Evolutionary conservation across 1,140 invertebrate species (phyloP).

Genomic region (Nephotettix cincticeps): DNA sequence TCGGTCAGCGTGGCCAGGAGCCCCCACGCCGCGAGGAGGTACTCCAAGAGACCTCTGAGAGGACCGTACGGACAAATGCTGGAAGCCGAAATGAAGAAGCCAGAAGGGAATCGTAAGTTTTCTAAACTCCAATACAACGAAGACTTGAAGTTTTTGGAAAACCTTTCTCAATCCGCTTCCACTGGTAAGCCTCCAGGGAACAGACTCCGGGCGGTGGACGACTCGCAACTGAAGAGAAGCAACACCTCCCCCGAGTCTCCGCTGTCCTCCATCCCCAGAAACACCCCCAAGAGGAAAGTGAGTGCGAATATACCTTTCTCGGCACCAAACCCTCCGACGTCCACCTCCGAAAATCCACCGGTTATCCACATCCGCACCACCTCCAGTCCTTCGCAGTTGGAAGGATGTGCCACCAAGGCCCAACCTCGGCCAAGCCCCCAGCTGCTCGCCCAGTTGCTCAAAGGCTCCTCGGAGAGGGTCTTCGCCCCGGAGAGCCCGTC

Average conservation of each 20-base stretch:
- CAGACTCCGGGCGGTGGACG: slow-evolving; percentile 49
- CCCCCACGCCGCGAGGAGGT: slow-evolving; percentile 51
- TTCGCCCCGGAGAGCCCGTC: slow-evolving; percentile 25
- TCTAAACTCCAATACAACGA: slow-evolving; percentile 53
- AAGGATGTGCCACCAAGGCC: slow-evolving; percentile 47
- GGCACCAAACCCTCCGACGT: slow-evolving; percentile 39
- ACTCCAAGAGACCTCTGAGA: slow-evolving; percentile 70
- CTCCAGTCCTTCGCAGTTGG: slow-evolving; percentile 75
- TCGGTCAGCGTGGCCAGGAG: slow-evolving; percentile 40
- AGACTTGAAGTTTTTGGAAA: slow-evolving; percentile 56
- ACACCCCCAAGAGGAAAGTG: slow-evolving; percentile 51
- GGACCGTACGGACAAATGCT: slow-evolving; percentile 83
- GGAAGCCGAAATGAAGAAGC: slow-evolving; percentile 79
- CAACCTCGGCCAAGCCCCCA: slow-evolving; percentile 63
- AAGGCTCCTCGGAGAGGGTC: slow-evolving; percentile 69
- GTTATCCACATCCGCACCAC: slow-evolving; percentile 71
- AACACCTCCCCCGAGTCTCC: slow-evolving; percentile 34
- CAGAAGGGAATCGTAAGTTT: slow-evolving; percentile 50
- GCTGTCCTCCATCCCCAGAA: slow-evolving; percentile 13
- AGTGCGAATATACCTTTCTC: slow-evolving; percentile 52
- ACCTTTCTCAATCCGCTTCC: slow-evolving; percentile 44
- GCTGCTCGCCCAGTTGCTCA: slow-evolving; percentile 67
- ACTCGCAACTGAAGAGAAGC: slow-evolving; percentile 47
- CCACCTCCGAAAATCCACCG: slow-evolving; percentile 40
- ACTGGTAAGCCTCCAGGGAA: slow-evolving; percentile 34